These are phyloP conservation scores for Oplegnathus fasciatus DNA, from an alignment of 2,113 vertebrate genomes.

Conservation along the genomic window DNA sequence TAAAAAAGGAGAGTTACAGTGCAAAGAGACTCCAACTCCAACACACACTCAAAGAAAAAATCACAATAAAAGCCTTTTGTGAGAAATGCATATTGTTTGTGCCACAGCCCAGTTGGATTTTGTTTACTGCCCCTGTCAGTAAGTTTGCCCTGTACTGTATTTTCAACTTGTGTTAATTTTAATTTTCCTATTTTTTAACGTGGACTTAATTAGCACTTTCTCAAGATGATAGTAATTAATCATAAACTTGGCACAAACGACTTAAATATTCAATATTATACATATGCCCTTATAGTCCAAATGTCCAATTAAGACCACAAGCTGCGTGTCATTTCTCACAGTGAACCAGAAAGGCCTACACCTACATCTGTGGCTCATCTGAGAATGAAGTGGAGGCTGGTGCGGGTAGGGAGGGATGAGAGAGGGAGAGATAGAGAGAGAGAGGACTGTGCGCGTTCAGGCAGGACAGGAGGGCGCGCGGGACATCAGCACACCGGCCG, in stretches of 20 bases:
- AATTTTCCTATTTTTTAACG: too few relatives aligned
- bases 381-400: slow-evolving; percentile 16
- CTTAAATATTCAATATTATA: not conserved
- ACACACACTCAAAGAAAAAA: not conserved
- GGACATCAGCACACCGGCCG: slow-evolving; percentile 81
- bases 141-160: not conserved
- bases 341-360: slow-evolving; percentile 9
- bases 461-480: slow-evolving; percentile 72
- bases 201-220: not conserved
- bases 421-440: slow-evolving; percentile 31
- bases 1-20: not conserved
- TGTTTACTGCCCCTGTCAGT: not conserved
- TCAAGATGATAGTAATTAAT: not conserved
- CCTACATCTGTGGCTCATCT: slow-evolving; percentile 21
- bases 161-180: not conserved
- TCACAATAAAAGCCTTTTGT: not conserved
- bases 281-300: not conserved
- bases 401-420: slow-evolving; percentile 36
- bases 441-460: slow-evolving; percentile 53
- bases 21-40: not conserved
- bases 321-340: not conserved
- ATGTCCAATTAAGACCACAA: not conserved
- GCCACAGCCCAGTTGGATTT: not conserved
- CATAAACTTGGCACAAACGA: not conserved
- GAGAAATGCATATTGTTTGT: not conserved